Evolutionary conservation across 2,797 vertebrate species (phyloP).

Genomic region (Jordanella pulchra): DNA sequence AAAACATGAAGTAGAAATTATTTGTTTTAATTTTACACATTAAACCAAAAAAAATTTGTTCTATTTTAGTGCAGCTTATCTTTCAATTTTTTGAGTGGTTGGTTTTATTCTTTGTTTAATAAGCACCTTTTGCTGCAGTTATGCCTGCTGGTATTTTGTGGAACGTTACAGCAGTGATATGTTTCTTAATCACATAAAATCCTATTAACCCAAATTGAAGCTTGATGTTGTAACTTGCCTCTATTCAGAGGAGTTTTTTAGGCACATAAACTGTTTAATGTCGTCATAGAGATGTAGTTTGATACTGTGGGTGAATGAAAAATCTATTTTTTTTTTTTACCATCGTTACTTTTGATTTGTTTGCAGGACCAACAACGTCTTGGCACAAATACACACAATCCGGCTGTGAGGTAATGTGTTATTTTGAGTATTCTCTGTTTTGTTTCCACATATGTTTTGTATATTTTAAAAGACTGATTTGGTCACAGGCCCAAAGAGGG

Average conservation of each 20-base stretch:
- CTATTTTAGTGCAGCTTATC: neutral
- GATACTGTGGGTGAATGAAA: neutral
- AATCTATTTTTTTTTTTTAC: neutral
- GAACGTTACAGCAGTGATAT: neutral
- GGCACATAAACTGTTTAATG: no score
- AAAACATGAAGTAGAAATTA: no score
- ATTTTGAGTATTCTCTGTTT: neutral
- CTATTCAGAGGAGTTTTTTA: neutral
- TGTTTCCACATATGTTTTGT: neutral
- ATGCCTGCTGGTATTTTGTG: neutral
- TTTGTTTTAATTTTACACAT: no score
- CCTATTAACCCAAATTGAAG: neutral
- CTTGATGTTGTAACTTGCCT: neutral
- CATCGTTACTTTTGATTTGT: slow-evolving; percentile 36
- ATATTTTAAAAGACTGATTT: slow-evolving; percentile 2
- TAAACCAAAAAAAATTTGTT: no score
- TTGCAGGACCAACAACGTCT: slow-evolving; percentile 75
- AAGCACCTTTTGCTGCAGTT: neutral
- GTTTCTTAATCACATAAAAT: neutral
- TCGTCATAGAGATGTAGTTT: neutral
- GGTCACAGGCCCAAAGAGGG: slow-evolving; percentile 74
- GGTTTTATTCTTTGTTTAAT: neutral
- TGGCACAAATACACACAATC: slow-evolving; percentile 68
- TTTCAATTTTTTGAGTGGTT: no score
- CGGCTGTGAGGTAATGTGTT: slow-evolving; percentile 79